phyloP scores from a whole-genome alignment of 2,888 invertebrate genomes.

The Aspidiotus rigidus region DNA sequence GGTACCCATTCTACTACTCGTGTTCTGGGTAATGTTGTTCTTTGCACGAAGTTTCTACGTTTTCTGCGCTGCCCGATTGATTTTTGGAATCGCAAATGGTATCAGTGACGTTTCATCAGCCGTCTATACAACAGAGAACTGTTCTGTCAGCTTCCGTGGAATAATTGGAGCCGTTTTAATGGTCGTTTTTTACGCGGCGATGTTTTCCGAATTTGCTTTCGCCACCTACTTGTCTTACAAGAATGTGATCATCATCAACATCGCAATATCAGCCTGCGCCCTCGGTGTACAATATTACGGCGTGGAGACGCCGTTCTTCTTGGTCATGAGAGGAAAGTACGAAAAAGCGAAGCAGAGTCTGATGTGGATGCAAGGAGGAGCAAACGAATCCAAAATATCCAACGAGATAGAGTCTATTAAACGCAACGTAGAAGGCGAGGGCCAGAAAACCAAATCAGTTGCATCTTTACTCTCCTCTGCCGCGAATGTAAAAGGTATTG shows the following conservation, averaged over 20 bases:
- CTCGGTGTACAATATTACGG: constrained; percentile 32
- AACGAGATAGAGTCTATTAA: too few species aligned
- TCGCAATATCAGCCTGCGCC: constrained; percentile 26
- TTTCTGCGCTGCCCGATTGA: constrained; percentile 35
- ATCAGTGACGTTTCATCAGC: constrained; percentile 37
- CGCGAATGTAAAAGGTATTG: too few species aligned
- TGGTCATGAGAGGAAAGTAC: constrained; percentile 34
- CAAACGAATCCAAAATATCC: too few species aligned
- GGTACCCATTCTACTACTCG: constrained; percentile 1
- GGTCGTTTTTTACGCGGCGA: constrained; percentile 37
- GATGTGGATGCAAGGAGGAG: not conserved
- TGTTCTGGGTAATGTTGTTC: not conserved
- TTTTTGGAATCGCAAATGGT: constrained; percentile 38
- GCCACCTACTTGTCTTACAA: constrained; percentile 37
- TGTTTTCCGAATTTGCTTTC: constrained; percentile 37
- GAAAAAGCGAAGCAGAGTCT: constrained; percentile 6
- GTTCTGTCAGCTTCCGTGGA: constrained; percentile 36
- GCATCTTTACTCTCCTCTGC: too few species aligned
- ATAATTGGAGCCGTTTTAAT: constrained; percentile 36
- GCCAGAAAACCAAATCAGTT: too few species aligned
- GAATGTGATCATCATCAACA: constrained; percentile 35
- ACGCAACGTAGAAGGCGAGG: too few species aligned
- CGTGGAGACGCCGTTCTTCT: constrained; percentile 37
- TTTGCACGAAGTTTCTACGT: constrained; percentile 14
- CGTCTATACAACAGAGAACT: constrained; percentile 37